These are phyloP conservation scores for Pachliopta kotzebuea DNA, from an alignment of 2,888 invertebrate species.

Conservation along the genomic window DNA sequence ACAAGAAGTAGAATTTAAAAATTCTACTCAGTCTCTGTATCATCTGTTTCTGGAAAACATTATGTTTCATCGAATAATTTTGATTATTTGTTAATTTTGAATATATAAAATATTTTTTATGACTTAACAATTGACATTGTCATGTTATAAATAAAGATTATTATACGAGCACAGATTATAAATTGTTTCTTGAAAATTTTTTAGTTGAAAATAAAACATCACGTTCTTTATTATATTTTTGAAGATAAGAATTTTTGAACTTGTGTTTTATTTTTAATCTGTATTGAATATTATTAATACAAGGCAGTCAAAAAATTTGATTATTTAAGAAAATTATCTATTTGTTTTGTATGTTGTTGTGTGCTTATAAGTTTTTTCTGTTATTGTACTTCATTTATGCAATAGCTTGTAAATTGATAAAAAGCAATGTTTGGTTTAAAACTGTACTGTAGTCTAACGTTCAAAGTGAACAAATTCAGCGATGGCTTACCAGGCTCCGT, in stretches of 20 bases:
- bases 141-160: conserved; percentile 1
- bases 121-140: conserved; percentile 2
- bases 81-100: neutral
- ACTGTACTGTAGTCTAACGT: neutral
- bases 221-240: too few species aligned
- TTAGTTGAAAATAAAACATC: neutral
- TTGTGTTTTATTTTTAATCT: too few species aligned
- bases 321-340: too few species aligned
- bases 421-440: neutral
- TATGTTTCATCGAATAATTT: conserved; percentile 5
- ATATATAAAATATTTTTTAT: conserved; percentile 2
- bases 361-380: neutral
- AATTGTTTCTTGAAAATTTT: conserved; percentile 30
- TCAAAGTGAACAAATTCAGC: conserved; percentile 48
- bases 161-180: neutral
- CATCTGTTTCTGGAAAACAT: conserved; percentile 1
- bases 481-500: conserved; percentile 66
- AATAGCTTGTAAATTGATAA: neutral
- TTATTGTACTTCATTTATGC: neutral
- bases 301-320: too few species aligned
- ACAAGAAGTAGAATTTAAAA: neutral
- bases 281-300: too few species aligned
- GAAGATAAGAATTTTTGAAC: too few species aligned
- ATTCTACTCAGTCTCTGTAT: conserved; percentile 1
- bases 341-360: too few species aligned